Percentiles rank a stretch among this genome's conserved stretches.
Evolutionary conservation across 1,140 invertebrate species (phyloP).

Genomic region (Dryas iulia): DNA sequence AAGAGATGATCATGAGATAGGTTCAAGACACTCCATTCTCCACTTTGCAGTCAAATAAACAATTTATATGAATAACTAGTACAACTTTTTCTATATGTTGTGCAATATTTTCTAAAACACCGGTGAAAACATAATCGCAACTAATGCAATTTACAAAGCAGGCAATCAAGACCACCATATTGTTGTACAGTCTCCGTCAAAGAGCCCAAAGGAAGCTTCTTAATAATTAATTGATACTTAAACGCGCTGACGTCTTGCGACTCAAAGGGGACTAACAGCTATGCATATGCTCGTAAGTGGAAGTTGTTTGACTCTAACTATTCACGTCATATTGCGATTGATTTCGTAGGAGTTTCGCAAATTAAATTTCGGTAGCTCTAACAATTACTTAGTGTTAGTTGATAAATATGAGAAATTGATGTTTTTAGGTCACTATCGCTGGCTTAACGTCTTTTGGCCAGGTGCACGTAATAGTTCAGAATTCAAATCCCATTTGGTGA

Average conservation of each 20-base stretch:
- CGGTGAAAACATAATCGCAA: conserved; percentile 46
- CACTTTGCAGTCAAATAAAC: no score
- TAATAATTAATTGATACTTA: conserved; percentile 78
- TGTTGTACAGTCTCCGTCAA: conserved; percentile 71
- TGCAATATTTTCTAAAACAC: background rate
- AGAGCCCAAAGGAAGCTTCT: conserved; percentile 68
- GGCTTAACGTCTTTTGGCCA: no score
- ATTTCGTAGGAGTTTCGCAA: conserved; percentile 7
- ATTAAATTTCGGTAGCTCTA: background rate
- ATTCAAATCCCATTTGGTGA: no score
- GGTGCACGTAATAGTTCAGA: no score
- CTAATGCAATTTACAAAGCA: conserved; percentile 73
- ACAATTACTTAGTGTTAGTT: background rate
- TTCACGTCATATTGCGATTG: conserved; percentile 25
- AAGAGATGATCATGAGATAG: no score
- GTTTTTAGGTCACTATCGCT: no score
- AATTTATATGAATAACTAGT: no score
- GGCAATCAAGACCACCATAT: conserved; percentile 71
- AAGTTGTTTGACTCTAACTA: conserved; percentile 21
- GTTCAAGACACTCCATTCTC: no score
- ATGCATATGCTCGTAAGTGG: conserved; percentile 51
- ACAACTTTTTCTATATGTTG: background rate
- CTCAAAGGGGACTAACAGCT: conserved; percentile 55
- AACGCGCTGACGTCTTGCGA: conserved; percentile 72
- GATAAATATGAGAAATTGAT: background rate